These are phyloP conservation scores for Oncorhynchus clarkii DNA, from an alignment of 2,113 vertebrate genomes.

Conservation along the genomic window DNA sequence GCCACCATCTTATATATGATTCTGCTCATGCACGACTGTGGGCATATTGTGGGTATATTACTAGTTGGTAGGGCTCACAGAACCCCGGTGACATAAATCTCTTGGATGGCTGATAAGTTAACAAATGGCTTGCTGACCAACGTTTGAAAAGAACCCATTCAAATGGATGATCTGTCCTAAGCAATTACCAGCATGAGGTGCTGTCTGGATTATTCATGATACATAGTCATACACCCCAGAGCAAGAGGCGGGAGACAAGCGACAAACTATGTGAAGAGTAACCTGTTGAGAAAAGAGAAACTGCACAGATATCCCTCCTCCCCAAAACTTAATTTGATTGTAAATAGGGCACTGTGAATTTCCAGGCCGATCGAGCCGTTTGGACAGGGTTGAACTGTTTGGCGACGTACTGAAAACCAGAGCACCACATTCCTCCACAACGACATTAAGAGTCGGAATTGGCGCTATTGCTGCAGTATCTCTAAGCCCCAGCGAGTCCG, in stretches of 20 bases:
- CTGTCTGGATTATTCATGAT: no score
- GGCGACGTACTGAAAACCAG: conserved; percentile 12
- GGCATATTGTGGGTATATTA: neutral
- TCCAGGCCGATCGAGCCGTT: neutral
- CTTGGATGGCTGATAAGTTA: neutral
- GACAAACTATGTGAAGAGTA: no score
- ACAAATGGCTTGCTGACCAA: no score
- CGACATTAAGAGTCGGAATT: conserved; percentile 5
- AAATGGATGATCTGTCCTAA: neutral
- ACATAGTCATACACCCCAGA: no score
- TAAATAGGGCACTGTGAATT: neutral
- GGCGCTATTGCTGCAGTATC: neutral
- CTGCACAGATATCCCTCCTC: neutral
- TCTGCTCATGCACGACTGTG: neutral
- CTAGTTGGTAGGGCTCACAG: neutral
- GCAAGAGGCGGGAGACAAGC: no score
- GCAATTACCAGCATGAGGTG: neutral
- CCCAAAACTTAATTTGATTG: neutral
- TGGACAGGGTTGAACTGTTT: neutral
- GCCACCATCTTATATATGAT: neutral
- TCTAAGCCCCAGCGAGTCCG: neutral
- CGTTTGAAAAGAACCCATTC: no score
- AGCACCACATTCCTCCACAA: neutral
- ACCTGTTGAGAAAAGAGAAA: neutral
- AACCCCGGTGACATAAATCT: neutral